Conservation (phyloP, 2,888 invertebrate genomes). For the Phyto melanocephala region DNA sequence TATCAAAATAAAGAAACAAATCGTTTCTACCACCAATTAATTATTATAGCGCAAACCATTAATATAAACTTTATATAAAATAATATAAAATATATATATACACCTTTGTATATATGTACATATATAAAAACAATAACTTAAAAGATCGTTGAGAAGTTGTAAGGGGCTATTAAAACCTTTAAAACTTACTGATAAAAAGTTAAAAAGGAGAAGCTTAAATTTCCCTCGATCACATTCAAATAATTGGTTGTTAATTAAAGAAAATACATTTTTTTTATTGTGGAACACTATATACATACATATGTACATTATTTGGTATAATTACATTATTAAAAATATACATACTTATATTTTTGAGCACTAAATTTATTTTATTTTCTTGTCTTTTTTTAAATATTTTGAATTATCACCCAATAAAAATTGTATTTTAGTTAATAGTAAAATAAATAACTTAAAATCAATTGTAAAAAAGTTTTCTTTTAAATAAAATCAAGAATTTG, state of each 20-base stretch:
- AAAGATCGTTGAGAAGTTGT: slow-evolving; percentile 1
- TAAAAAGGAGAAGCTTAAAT: neutral
- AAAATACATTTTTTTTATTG: slow-evolving; percentile 17
- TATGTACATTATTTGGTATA: slow-evolving; percentile 18
- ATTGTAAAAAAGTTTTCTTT: slow-evolving; percentile 18
- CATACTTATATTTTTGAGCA: neutral
- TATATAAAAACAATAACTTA: neutral
- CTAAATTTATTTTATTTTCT: neutral
- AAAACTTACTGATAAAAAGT: slow-evolving; percentile 8
- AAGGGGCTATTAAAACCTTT: slow-evolving; percentile 15
- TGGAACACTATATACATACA: slow-evolving; percentile 5
- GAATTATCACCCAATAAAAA: neutral
- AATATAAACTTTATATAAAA: slow-evolving; percentile 4
- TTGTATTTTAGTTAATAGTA: slow-evolving; percentile 27
- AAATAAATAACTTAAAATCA: neutral
- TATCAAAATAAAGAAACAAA: slow-evolving; percentile 11
- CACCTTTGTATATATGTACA: too few species aligned
- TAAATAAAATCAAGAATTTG: neutral
- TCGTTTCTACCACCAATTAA: slow-evolving; percentile 14
- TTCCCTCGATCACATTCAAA: neutral
- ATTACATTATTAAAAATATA: neutral
- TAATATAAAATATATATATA: neutral
- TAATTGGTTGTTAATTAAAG: neutral
- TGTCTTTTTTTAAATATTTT: neutral
- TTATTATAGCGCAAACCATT: slow-evolving; percentile 12